Conservation (phyloP, 2,113 vertebrate genomes). For the Theropithecus gelada region DNA sequence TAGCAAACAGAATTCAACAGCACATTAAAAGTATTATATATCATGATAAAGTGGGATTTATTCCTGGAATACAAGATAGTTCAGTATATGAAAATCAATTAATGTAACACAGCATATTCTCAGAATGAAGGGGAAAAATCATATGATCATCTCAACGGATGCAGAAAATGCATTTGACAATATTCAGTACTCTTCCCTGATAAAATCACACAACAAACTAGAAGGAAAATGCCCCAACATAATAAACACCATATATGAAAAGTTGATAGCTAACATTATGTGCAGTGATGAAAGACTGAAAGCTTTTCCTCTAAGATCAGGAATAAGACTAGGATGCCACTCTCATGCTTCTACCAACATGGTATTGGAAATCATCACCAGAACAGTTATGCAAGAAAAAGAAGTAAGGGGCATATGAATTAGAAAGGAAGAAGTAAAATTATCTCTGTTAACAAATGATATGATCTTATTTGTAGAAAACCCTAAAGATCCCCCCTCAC, state of each 20-base stretch:
- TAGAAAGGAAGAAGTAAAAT: constrained; percentile 1
- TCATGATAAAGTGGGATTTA: background rate
- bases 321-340: background rate
- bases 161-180: background rate
- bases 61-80: background rate
- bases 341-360: background rate
- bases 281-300: background rate
- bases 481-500: background rate
- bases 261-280: background rate
- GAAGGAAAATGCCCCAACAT: background rate
- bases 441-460: background rate
- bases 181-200: background rate
- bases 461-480: background rate
- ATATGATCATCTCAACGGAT: background rate
- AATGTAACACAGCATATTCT: background rate
- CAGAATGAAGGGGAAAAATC: background rate
- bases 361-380: background rate
- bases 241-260: background rate
- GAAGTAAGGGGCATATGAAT: background rate
- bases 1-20: background rate
- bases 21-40: background rate
- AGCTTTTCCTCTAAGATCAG: background rate
- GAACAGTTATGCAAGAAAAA: background rate
- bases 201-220: constrained; percentile 1
- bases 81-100: background rate